These are phyloP conservation scores for Rhynchopsitta pachyrhyncha DNA, from an alignment of 2,113 vertebrate genomes.

Conservation along the genomic window DNA sequence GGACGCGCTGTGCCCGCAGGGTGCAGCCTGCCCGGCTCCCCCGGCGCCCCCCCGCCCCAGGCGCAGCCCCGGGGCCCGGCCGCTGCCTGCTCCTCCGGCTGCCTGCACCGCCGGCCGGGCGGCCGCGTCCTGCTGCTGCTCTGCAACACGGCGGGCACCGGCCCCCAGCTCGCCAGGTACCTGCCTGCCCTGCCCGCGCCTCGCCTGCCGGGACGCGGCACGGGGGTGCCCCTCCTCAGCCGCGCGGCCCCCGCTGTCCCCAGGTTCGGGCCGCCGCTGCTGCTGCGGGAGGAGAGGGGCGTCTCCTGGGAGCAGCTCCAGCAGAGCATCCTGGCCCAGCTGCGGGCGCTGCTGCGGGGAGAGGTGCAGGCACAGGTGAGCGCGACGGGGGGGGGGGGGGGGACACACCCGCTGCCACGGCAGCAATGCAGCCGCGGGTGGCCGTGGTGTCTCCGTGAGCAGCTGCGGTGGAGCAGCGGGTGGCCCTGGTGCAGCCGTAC, in stretches of 20 bases:
- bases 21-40: constrained; percentile 81
- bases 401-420: neutral
- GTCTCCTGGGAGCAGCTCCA: constrained; percentile 89
- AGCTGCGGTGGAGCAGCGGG: too few species aligned
- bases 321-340: constrained; percentile 85
- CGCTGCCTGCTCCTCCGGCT: constrained; percentile 78
- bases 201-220: accelerated
- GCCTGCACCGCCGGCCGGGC: constrained; percentile 70
- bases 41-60: constrained; percentile 69
- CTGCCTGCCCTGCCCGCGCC: neutral
- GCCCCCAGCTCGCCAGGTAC: constrained; percentile 84
- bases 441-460: accelerated
- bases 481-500: neutral
- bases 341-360: constrained; percentile 83
- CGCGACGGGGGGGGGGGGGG: too few species aligned
- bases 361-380: constrained; percentile 81
- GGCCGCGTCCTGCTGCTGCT: constrained; percentile 85
- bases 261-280: constrained; percentile 90
- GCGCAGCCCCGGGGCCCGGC: constrained; percentile 69
- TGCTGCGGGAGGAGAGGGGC: constrained; percentile 84
- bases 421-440: neutral
- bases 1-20: constrained; percentile 63
- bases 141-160: constrained; percentile 82
- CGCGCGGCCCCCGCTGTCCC: accelerated
- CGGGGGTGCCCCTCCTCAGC: neutral